Conservation (phyloP, 2,113 vertebrate species). For the Rhynchomys soricoides region DNA sequence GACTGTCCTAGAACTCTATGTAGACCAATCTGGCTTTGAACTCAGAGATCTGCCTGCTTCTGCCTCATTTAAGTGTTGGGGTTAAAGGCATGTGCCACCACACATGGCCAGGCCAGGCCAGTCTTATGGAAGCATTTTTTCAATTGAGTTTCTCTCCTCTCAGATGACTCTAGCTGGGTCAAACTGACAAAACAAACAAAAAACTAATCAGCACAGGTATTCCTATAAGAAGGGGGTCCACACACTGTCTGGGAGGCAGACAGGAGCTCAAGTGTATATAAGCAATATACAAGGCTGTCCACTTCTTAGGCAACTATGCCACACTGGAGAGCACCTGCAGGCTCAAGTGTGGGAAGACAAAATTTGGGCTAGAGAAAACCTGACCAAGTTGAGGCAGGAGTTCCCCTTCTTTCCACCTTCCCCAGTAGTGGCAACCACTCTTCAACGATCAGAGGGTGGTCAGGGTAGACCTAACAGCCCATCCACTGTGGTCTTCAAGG, state of each 20-base stretch:
- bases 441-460: not conserved
- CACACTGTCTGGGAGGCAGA: not conserved
- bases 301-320: not conserved
- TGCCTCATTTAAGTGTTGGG: not conserved
- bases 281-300: not conserved
- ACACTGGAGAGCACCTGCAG: not conserved
- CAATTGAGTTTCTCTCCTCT: not conserved
- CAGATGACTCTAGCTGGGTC: not conserved
- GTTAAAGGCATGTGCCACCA: not conserved
- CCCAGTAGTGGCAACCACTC: not conserved
- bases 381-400: not conserved
- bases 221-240: not conserved
- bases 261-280: not conserved
- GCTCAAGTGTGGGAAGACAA: not conserved
- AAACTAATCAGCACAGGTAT: not conserved
- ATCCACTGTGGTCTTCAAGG: not conserved
- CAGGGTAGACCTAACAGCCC: too few species aligned
- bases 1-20: not conserved
- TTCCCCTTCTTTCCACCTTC: not conserved
- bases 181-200: not conserved
- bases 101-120: not conserved
- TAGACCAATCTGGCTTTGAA: not conserved
- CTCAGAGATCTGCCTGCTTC: not conserved
- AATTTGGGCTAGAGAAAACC: not conserved
- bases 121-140: not conserved